phyloP scores from a whole-genome alignment of 1,140 invertebrate species.

The Streblospio benedicti region DNA sequence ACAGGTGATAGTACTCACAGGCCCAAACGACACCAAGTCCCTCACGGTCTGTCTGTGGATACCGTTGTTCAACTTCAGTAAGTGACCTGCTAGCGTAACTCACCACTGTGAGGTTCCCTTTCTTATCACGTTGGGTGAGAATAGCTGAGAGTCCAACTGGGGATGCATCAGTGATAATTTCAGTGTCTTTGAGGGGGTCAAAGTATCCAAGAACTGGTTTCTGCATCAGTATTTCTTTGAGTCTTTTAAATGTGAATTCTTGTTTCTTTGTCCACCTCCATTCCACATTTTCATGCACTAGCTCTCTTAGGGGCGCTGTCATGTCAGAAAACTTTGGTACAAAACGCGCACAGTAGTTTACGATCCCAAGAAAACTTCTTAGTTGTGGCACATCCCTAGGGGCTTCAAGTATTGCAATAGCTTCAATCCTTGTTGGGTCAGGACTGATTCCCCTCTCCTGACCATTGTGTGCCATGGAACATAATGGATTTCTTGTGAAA shows the following conservation, averaged over 20 bases:
- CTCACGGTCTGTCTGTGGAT: not conserved
- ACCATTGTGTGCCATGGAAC: not conserved
- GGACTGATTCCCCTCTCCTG: not conserved
- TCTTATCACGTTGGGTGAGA: constrained; percentile 15
- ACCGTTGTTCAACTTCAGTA: not conserved
- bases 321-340: not conserved
- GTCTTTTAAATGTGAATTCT: constrained; percentile 19
- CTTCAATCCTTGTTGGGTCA: not conserved
- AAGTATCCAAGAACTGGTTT: constrained; percentile 18
- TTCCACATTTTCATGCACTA: not conserved
- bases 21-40: not conserved
- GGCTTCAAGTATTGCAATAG: not conserved
- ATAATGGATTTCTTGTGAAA: not conserved
- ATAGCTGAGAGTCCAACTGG: constrained; percentile 20
- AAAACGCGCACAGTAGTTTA: constrained; percentile 9
- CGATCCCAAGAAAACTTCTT: constrained; percentile 2
- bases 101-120: not conserved
- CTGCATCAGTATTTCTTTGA: constrained; percentile 20
- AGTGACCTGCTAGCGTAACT: not conserved
- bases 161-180: constrained; percentile 32
- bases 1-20: no score
- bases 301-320: not conserved
- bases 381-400: not conserved
- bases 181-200: constrained; percentile 25
- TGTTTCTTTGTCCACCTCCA: constrained; percentile 2